Evolutionary conservation across 2,888 invertebrate species (phyloP).

Genomic region (Synanthedon vespiformis): DNA sequence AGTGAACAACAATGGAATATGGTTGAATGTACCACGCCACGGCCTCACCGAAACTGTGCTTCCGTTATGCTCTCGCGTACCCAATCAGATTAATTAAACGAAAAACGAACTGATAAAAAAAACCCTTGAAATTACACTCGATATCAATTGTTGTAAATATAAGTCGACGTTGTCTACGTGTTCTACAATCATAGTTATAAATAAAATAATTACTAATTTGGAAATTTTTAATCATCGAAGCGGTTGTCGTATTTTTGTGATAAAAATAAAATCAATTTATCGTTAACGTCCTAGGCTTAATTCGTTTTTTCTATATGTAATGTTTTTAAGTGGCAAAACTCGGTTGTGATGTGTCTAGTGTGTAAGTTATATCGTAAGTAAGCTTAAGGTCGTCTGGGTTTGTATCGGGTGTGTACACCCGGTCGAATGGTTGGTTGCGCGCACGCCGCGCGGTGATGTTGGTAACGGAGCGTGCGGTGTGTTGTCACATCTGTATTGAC

Average conservation of each 20-base stretch:
- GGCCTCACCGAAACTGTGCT: constrained; percentile 48
- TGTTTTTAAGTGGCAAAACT: constrained; percentile 58
- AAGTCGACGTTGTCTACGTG: constrained; percentile 50
- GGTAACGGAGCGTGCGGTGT: constrained; percentile 32
- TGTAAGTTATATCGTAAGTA: constrained; percentile 57
- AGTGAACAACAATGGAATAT: constrained; percentile 64
- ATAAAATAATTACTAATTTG: constrained; percentile 20
- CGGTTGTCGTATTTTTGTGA: constrained; percentile 71
- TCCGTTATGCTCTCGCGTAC: constrained; percentile 49
- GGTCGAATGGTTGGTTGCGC: constrained; percentile 26
- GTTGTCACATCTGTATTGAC: constrained; percentile 49
- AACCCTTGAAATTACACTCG: constrained; percentile 4
- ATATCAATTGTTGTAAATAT: constrained; percentile 30
- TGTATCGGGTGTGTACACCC: constrained; percentile 5
- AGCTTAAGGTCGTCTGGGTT: constrained; percentile 9
- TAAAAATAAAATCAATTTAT: constrained; percentile 20
- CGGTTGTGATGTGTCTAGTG: constrained; percentile 68
- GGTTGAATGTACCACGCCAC: constrained; percentile 42
- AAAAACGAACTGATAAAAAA: constrained; percentile 16
- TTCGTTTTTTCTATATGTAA: constrained; percentile 11
- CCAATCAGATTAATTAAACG: constrained; percentile 24
- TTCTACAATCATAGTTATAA: constrained; percentile 17
- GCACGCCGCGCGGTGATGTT: constrained; percentile 51
- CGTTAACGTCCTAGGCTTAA: constrained; percentile 12
- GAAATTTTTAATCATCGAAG: constrained; percentile 63